phyloP scores from a whole-genome alignment of 1,140 invertebrate genomes.

The Macrosteles quadrilineatus region DNA sequence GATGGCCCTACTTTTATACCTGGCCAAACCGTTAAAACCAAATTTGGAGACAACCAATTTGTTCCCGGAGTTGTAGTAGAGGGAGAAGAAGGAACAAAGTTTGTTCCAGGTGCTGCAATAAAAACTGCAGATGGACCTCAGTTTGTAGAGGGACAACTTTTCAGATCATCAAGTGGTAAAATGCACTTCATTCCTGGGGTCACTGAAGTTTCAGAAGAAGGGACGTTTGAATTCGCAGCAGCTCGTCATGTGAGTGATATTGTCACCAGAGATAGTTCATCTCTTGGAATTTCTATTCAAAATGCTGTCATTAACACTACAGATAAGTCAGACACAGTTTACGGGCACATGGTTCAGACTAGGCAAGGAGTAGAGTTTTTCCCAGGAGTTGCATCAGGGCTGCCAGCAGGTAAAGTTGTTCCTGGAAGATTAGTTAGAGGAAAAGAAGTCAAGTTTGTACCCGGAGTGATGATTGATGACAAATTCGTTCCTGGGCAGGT shows the following conservation, averaged over 20 bases:
- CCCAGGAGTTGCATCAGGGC: constrained; percentile 55
- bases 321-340: constrained; percentile 56
- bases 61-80: constrained; percentile 58
- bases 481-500: constrained; percentile 71
- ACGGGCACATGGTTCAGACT: constrained; percentile 69
- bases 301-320: constrained; percentile 29
- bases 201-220: constrained; percentile 54
- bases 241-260: constrained; percentile 61
- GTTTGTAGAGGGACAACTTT: constrained; percentile 67
- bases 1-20: constrained; percentile 65
- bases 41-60: constrained; percentile 44
- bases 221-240: constrained; percentile 60
- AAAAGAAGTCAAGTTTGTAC: constrained; percentile 65
- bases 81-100: constrained; percentile 54
- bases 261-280: constrained; percentile 50
- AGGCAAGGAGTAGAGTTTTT: constrained; percentile 68
- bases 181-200: constrained; percentile 61
- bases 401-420: constrained; percentile 61
- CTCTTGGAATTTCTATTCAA: constrained; percentile 34
- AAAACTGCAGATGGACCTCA: constrained; percentile 63
- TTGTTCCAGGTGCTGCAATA: constrained; percentile 66
- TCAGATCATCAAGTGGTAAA: constrained; percentile 57
- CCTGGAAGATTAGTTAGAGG: constrained; percentile 65
- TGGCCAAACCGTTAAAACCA: constrained; percentile 60
- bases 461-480: constrained; percentile 66